Conservation (phyloP, 2,888 invertebrate species). For the Chirona hameri region DNA sequence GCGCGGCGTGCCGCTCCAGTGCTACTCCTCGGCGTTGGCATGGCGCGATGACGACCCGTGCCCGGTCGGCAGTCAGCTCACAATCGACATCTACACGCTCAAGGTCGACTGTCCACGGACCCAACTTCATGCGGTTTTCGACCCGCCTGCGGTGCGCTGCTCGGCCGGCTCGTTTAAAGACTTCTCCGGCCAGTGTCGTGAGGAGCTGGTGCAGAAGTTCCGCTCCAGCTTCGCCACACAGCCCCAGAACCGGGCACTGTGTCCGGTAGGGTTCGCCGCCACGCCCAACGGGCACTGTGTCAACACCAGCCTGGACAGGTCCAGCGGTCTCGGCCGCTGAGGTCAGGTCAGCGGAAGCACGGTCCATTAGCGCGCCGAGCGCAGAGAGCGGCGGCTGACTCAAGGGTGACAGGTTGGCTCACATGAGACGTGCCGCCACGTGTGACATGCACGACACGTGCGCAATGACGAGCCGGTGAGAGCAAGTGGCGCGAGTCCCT, state of each 20-base stretch:
- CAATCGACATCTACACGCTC: not conserved
- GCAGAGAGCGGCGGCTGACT: too few species aligned
- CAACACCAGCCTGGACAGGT: slow-evolving; percentile 45
- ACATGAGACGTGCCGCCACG: too few species aligned
- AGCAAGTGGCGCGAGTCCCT: too few species aligned
- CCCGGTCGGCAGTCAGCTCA: not conserved
- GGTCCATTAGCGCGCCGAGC: too few species aligned
- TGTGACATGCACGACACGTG: too few species aligned
- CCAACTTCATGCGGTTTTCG: slow-evolving; percentile 55
- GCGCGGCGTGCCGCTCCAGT: not conserved
- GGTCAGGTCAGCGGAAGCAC: not conserved
- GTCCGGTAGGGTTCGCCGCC: slow-evolving; percentile 48
- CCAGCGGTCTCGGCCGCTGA: not conserved
- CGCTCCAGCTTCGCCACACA: slow-evolving; percentile 46
- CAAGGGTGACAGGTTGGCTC: too few species aligned
- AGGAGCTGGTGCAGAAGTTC: slow-evolving; percentile 59
- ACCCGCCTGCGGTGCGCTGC: slow-evolving; percentile 55
- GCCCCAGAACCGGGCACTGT: not conserved
- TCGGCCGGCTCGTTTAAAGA: slow-evolving; percentile 59
- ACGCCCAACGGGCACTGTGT: slow-evolving; percentile 57
- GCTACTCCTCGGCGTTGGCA: not conserved
- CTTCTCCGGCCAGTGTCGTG: slow-evolving; percentile 56
- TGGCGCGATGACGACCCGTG: not conserved
- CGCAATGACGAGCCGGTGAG: too few species aligned
- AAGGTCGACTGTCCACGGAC: slow-evolving; percentile 41